Percentiles rank a stretch among this genome's conserved stretches.
These are phyloP conservation scores for Chymomyza caudatula DNA, from an alignment of 2,888 invertebrate genomes.

Conservation along the genomic window DNA sequence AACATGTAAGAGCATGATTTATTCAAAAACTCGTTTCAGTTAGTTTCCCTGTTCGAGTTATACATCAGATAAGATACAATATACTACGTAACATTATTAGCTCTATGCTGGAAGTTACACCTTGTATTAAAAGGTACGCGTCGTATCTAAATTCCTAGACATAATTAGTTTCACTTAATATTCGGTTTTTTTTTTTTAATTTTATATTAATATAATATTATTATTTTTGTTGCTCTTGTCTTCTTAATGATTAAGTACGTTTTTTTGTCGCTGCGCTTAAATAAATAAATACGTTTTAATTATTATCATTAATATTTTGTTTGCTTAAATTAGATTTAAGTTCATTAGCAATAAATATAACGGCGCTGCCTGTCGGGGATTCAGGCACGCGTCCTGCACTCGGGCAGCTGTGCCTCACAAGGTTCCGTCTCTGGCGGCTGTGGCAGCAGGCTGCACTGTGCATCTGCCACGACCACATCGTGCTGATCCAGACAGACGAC, in stretches of 20 bases:
- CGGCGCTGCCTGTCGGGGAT: slow-evolving; percentile 13
- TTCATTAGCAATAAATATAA: not conserved
- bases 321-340: not conserved
- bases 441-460: slow-evolving; percentile 82
- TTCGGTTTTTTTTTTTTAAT: not conserved
- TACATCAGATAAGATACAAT: no score
- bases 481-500: slow-evolving; percentile 88
- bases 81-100: no score
- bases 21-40: no score
- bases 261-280: slow-evolving; percentile 3
- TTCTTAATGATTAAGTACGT: slow-evolving; percentile 4
- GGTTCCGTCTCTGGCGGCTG: slow-evolving; percentile 84
- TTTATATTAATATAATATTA: not conserved
- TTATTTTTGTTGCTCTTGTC: not conserved
- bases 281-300: slow-evolving; percentile 35
- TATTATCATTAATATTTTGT: slow-evolving; percentile 7
- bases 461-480: slow-evolving; percentile 87
- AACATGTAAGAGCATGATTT: no score
- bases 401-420: slow-evolving; percentile 79
- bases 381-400: slow-evolving; percentile 62
- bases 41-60: no score
- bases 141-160: no score
- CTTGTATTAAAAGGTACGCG: no score
- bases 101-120: no score
- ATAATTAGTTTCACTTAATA: no score